Evolutionary conservation across 1,140 invertebrate species (phyloP).

Genomic region (Papilio polytes): DNA sequence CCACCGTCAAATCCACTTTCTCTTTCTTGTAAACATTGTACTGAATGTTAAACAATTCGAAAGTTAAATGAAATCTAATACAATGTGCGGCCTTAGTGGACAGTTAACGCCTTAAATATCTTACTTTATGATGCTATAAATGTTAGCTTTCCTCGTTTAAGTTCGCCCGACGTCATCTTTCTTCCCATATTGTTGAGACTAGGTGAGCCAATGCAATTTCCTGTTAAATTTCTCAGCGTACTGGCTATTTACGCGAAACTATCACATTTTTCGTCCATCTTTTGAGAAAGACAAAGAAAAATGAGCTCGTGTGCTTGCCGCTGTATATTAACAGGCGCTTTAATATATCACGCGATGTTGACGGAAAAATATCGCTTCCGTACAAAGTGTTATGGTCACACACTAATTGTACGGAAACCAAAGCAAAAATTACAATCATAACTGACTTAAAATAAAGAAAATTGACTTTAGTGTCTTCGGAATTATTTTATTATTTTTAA

Average conservation of each 20-base stretch:
- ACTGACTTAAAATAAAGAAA: neutral
- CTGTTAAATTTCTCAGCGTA: constrained; percentile 12
- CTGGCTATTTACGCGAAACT: constrained; percentile 19
- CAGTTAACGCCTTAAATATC: neutral
- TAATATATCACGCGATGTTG: constrained; percentile 30
- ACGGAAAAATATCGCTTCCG: constrained; percentile 28
- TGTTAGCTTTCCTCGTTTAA: constrained; percentile 2
- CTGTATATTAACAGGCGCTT: constrained; percentile 14
- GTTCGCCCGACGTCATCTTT: constrained; percentile 1
- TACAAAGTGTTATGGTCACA: neutral
- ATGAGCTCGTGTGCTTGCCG: constrained; percentile 28
- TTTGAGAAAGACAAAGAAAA: constrained; percentile 30
- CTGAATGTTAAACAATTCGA: neutral
- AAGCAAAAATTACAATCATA: neutral
- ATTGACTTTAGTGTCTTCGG: too few species aligned
- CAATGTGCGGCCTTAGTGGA: neutral
- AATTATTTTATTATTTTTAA: too few species aligned
- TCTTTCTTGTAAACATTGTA: too few species aligned
- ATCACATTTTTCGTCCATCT: constrained; percentile 30
- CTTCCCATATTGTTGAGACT: constrained; percentile 17
- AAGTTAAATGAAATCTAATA: neutral
- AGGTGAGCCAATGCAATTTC: constrained; percentile 28
- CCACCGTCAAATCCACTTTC: too few species aligned
- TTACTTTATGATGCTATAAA: constrained; percentile 8
- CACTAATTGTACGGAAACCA: neutral